Evolutionary conservation across 2,888 invertebrate species (phyloP).

Genomic region (Torymus auratus): DNA sequence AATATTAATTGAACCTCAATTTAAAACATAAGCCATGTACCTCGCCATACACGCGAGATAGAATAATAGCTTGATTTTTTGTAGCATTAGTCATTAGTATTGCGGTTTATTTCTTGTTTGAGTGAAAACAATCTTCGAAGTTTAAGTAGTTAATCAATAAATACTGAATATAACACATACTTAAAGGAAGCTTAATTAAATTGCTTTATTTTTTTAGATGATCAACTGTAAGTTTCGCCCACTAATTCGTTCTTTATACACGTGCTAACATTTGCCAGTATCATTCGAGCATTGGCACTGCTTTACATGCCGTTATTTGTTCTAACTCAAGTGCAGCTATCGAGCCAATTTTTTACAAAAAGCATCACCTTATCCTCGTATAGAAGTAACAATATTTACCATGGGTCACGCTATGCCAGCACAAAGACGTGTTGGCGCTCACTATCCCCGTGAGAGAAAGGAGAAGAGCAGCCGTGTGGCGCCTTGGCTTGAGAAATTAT

Average conservation of each 20-base stretch:
- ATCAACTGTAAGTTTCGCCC: neutral
- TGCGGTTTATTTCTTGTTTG: no score
- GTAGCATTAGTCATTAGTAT: no score
- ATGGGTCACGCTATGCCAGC: neutral
- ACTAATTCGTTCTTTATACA: neutral
- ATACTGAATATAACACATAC: no score
- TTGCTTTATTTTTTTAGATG: no score
- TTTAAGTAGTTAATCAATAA: no score
- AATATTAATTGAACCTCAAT: no score
- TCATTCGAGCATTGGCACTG: neutral
- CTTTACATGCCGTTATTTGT: constrained; percentile 7
- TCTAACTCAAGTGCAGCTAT: constrained; percentile 6
- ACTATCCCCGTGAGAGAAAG: constrained; percentile 1
- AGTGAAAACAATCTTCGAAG: no score
- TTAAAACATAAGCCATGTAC: no score
- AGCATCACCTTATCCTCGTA: no score
- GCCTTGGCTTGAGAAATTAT: constrained; percentile 59
- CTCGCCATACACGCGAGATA: no score
- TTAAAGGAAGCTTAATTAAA: no score
- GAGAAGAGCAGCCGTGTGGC: constrained; percentile 22
- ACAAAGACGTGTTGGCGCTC: neutral
- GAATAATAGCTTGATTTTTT: no score
- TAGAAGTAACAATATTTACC: constrained; percentile 27
- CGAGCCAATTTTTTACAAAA: constrained; percentile 38
- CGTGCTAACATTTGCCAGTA: constrained; percentile 12